Base-by-base conservation (phyloP, 1,140 invertebrate genomes). In the Drosophila ogumai region DNA sequence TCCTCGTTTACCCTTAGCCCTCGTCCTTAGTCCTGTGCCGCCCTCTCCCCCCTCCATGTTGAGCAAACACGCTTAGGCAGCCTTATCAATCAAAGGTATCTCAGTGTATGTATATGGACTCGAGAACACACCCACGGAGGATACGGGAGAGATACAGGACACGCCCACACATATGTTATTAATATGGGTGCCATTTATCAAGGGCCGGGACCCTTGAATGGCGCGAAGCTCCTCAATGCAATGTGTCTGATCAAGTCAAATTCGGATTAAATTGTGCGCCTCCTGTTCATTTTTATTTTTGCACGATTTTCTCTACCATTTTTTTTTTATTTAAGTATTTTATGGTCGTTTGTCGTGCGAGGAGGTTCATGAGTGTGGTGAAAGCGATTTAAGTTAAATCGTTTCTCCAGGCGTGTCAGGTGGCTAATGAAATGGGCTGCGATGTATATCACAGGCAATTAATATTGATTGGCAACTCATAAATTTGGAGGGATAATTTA, bases 1-100 rank as follows among this genome's bases (percentile, higher is more conserved):
- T 41, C 58, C 66, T 58, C 57, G 64, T 56, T 90, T 66, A 58
- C 82, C 79, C 73, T 74, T 74, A 60, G 73, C 54, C 61, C 74
- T 47, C 43, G 57, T 38, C 38, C 49, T 41, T 50, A 19, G 41
- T 32, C 49, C 32, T 52, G 50, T 17, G 3, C 64, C 52, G 50
- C 59, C 32, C 43, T 31, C 44, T 15, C 15, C 6, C 22, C 43
- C 0, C 3, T 9, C 34, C 19, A 13, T 57, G 80, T 47, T 68
- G 56, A 65, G 68, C 82, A 88, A 88, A 88, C 85, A 88, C 85
- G 80, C 85, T 88, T 88, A 90, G 68, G 84, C 80, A 88, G 84
- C 84, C 84, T 79, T 88, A 88, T 88, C 85, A 88, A 88, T 88
- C 85, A 90, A 73, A 81, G 86, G 85, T 75, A 88, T 90, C 84